Evolutionary conservation across 2,797 vertebrate species (phyloP).

Genomic region (Taenioides sp.): DNA sequence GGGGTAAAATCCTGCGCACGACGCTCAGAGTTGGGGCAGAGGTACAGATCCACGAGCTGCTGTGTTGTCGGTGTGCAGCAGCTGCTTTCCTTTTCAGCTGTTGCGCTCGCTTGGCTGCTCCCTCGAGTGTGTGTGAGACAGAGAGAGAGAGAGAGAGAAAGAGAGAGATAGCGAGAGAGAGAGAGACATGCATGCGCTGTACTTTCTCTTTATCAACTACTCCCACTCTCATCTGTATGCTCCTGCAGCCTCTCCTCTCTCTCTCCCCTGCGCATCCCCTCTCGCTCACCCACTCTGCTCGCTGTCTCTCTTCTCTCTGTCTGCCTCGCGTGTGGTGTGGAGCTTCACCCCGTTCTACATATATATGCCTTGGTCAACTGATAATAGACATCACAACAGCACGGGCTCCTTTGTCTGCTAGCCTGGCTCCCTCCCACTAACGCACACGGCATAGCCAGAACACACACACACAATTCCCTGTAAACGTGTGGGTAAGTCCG

Average conservation of each 20-base stretch:
- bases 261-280: conserved; percentile 49
- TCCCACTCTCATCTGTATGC: conserved; percentile 99
- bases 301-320: conserved; percentile 42
- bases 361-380: conserved; percentile 85
- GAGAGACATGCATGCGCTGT: conserved; percentile 84
- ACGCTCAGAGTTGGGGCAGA: conserved; percentile 46
- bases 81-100: conserved; percentile 70
- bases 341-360: conserved; percentile 61
- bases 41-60: conserved; percentile 66
- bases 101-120: conserved; percentile 73
- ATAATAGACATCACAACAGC: conserved; percentile 94
- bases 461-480: conserved; percentile 33
- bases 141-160: conserved; percentile 33
- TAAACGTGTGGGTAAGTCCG: conserved; percentile 6
- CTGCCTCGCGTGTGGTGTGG: conserved; percentile 58
- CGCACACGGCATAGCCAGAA: conserved; percentile 22
- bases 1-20: conserved; percentile 64
- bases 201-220: conserved; percentile 97
- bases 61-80: conserved; percentile 53
- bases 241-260: conserved; percentile 79
- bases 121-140: conserved; percentile 36
- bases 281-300: conserved; percentile 35
- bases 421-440: conserved; percentile 77
- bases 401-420: conserved; percentile 89
- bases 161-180: conserved; percentile 56